Evolutionary conservation across 2,113 vertebrate species (phyloP).

Genomic region (Mormyrus lacerda): DNA sequence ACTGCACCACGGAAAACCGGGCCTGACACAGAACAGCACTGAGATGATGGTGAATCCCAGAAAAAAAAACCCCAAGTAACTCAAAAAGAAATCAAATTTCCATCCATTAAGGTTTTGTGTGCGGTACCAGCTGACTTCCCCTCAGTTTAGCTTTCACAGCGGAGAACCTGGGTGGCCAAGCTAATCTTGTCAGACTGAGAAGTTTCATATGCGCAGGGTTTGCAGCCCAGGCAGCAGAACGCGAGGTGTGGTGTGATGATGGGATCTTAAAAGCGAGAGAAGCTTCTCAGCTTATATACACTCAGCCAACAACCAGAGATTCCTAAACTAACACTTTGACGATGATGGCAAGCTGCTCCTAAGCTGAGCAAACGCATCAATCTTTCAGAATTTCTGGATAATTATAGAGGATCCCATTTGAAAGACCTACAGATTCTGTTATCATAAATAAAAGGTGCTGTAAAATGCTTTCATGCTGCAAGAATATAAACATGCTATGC

Average conservation of each 20-base stretch:
- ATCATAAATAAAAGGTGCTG: conserved; percentile 25
- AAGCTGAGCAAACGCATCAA: background rate
- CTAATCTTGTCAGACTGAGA: conserved; percentile 16
- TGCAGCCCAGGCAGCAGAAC: background rate
- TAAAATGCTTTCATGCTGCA: conserved; percentile 21
- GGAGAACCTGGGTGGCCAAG: conserved; percentile 41
- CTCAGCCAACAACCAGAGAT: background rate
- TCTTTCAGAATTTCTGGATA: background rate
- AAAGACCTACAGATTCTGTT: conserved; percentile 30
- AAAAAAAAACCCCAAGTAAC: conserved; percentile 26
- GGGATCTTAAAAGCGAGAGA: background rate
- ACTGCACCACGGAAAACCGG: background rate
- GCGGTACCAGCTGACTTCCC: conserved; percentile 33
- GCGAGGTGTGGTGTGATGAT: background rate
- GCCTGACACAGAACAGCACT: conserved; percentile 19
- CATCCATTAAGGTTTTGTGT: conserved; percentile 46
- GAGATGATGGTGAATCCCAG: conserved; percentile 39
- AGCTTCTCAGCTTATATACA: background rate
- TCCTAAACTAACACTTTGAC: background rate
- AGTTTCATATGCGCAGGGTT: conserved; percentile 1
- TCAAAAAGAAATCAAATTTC: conserved; percentile 40
- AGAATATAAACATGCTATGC: background rate
- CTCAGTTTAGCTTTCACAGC: conserved; percentile 3
- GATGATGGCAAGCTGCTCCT: background rate
- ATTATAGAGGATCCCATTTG: conserved; percentile 17